A percentile compares a stretch with the other conserved stretches of the same genome.
Evolutionary conservation across 2,888 invertebrate genomes (phyloP).

Genomic region (Chymomyza fuscimana): DNA sequence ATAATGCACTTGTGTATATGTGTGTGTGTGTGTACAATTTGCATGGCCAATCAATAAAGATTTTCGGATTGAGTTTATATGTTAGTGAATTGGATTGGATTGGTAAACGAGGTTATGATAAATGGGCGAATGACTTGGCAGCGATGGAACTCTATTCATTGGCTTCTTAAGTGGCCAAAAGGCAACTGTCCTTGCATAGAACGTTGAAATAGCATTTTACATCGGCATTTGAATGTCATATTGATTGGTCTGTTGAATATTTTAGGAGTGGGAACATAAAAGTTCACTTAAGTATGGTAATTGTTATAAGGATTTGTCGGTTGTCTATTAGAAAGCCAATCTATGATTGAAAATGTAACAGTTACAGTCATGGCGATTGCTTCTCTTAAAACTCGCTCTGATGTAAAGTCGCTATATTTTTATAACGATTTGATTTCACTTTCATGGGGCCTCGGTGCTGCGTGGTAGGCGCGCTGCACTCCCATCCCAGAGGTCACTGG

Average conservation of each 20-base stretch:
- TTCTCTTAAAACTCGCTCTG: no score
- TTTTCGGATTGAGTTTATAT: conserved; percentile 17
- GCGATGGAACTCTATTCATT: background rate
- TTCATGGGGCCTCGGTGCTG: no score
- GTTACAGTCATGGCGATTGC: no score
- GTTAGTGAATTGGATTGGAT: background rate
- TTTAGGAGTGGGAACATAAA: background rate
- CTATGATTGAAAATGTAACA: no score
- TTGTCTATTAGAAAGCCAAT: no score
- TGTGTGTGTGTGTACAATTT: conserved; percentile 51
- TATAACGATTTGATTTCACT: no score
- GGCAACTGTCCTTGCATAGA: background rate
- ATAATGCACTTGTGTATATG: conserved; percentile 13
- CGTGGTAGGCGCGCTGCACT: no score
- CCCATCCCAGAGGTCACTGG: no score
- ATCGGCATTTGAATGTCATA: background rate
- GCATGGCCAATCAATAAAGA: conserved; percentile 41
- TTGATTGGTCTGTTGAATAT: background rate
- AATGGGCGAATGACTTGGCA: background rate
- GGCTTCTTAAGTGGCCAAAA: background rate
- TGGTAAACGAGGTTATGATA: background rate
- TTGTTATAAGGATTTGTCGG: no score
- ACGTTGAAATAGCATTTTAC: background rate
- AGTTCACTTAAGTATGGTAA: no score
- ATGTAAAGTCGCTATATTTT: no score